Evolutionary conservation across 2,797 vertebrate genomes (phyloP).

Genomic region (Cyprinodon diabolis): DNA sequence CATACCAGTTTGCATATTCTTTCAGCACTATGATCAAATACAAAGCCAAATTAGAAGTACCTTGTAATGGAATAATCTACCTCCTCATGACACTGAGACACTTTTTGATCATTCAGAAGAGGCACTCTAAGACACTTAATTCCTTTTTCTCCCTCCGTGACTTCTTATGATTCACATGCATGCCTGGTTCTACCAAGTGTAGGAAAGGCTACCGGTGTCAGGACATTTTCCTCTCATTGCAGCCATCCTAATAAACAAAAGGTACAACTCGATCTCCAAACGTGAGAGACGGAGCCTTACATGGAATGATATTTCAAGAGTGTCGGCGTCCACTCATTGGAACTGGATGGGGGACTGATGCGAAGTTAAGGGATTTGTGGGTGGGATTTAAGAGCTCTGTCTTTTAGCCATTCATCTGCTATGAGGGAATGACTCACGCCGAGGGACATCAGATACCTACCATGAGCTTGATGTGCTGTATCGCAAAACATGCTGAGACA

Average conservation of each 20-base stretch:
- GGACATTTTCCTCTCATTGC: slow-evolving; percentile 60
- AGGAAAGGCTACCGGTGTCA: slow-evolving; percentile 56
- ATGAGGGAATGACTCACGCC: slow-evolving; percentile 46
- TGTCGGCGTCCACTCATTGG: slow-evolving; percentile 28
- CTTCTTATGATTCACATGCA: slow-evolving; percentile 63
- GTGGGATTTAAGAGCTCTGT: slow-evolving; percentile 65
- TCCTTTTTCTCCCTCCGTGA: slow-evolving; percentile 33
- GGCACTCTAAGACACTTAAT: slow-evolving; percentile 54
- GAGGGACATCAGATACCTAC: slow-evolving; percentile 64
- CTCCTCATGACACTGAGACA: slow-evolving; percentile 30
- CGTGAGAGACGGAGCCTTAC: slow-evolving; percentile 27
- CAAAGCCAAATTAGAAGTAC: slow-evolving; percentile 42
- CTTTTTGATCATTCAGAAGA: slow-evolving; percentile 49
- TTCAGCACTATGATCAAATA: slow-evolving; percentile 35
- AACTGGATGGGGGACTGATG: slow-evolving; percentile 49
- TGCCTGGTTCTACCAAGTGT: slow-evolving; percentile 56
- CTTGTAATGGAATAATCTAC: slow-evolving; percentile 44
- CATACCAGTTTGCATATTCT: slow-evolving; percentile 35
- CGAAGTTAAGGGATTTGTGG: slow-evolving; percentile 70
- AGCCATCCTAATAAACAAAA: slow-evolving; percentile 64
- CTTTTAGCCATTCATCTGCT: slow-evolving; percentile 49
- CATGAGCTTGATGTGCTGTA: slow-evolving; percentile 76
- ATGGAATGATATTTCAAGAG: slow-evolving; percentile 62
- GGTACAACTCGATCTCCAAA: slow-evolving; percentile 38
- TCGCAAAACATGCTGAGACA: slow-evolving; percentile 67